Base-by-base conservation (phyloP, 2,797 vertebrate genomes). In the Pteronotus mesoamericanus region DNA sequence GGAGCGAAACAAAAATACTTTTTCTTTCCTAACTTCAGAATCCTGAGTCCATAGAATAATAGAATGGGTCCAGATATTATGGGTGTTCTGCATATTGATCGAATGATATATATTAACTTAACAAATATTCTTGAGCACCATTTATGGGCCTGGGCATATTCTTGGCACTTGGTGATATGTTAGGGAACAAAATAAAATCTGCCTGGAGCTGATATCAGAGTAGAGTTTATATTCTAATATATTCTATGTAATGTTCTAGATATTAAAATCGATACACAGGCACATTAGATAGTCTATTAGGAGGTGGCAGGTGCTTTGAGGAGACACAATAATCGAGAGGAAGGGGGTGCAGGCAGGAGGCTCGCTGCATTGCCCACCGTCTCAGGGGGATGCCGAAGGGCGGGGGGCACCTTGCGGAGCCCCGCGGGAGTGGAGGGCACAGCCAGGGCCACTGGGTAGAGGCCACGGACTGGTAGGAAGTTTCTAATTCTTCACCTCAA, bases 21-120 rank as follows among this genome's bases (percentile, higher is more conserved):
- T 78, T 84, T 80, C 55, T 79, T 72, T 71, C 44, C 74, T 86
- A 69, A 86, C 21, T 72, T 88, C 72, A 90, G 14, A 97, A 82
- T 44, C 15, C 29, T 42, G 51, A 93, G 61, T 68, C 91, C 53
- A 32, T 29, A 86, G 93, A 85, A 69, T 10, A 80, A 83, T 44
- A 44, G 55, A 34, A 83, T 48, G 1, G 5, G 18, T 75, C 86
- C 68, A 87, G 88, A 24, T 21, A 34, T 9, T 29, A 80, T 14
- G 42, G 37, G 12, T 34, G 2, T n/a, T 87, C 39, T 83, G 69
- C 18, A 14, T 32, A 48, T 14, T 75, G 29, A 89, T 0, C 24
- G 55, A 55, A 2, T 26, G 78, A 24, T 14, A 69, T 15, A 61
- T 69, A 66, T 89, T 95, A 57, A 61, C 18, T 83, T 39, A 87